Conservation (phyloP, 2,113 vertebrate species). For the Cyanoderma ruficeps region DNA sequence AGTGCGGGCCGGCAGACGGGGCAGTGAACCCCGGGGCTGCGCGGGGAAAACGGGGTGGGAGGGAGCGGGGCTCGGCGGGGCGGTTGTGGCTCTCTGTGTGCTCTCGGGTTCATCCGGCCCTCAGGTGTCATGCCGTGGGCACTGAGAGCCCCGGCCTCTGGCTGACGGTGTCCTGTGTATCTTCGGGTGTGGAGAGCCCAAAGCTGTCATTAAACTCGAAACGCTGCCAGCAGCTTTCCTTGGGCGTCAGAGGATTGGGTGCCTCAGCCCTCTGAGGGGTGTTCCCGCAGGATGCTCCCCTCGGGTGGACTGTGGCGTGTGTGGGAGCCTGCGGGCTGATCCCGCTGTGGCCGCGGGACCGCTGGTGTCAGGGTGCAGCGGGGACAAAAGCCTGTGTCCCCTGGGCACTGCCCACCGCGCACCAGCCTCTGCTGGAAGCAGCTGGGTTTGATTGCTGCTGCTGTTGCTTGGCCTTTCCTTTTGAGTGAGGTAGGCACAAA, state of each 20-base stretch:
- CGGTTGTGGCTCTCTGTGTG: neutral
- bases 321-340: neutral
- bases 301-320: neutral
- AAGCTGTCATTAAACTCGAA: accelerated
- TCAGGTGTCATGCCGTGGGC: neutral
- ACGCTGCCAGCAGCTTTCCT: accelerated
- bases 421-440: accelerated
- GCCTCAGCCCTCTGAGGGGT: accelerated
- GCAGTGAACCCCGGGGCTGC: neutral
- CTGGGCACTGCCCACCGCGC: neutral
- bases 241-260: accelerated
- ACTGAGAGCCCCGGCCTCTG: neutral
- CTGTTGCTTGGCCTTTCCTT: neutral
- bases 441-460: neutral
- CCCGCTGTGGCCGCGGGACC: accelerated
- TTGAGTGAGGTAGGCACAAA: neutral
- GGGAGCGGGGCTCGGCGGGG: neutral
- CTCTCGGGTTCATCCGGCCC: accelerated
- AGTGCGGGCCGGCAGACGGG: neutral
- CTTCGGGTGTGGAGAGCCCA: accelerated
- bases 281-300: neutral
- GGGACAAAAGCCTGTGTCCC: neutral
- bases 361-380: neutral
- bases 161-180: neutral
- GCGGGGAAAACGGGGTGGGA: too few relatives aligned